Evolutionary conservation across 2,888 invertebrate genomes (phyloP).

Genomic region (Zootermopsis nevadensis): DNA sequence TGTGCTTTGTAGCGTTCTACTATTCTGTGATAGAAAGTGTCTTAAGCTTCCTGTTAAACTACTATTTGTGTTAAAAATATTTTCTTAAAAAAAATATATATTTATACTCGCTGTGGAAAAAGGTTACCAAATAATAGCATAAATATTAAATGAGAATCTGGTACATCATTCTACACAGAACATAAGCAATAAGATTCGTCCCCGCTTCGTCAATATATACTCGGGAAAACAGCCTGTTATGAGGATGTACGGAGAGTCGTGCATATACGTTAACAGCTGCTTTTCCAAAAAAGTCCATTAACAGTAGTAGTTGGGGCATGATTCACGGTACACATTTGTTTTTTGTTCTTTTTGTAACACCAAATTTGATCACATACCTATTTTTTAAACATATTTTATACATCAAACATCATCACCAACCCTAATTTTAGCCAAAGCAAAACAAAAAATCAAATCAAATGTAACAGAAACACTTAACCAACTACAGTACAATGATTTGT

Average conservation of each 20-base stretch:
- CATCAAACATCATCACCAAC: constrained; percentile 42
- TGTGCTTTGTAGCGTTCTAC: constrained; percentile 8
- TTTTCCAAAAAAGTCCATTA: constrained; percentile 29
- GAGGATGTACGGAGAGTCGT: constrained; percentile 21
- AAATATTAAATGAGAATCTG: constrained; percentile 25
- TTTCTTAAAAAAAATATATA: constrained; percentile 35
- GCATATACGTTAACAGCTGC: not conserved
- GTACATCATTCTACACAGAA: constrained; percentile 19
- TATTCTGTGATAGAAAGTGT: constrained; percentile 37
- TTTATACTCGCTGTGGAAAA: not conserved
- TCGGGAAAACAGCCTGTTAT: constrained; percentile 12
- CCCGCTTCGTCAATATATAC: not conserved
- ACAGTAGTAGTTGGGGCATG: constrained; percentile 6
- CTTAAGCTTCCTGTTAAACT: constrained; percentile 9
- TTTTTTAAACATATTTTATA: constrained; percentile 39
- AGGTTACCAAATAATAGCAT: not conserved
- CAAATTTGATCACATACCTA: constrained; percentile 39
- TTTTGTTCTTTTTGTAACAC: constrained; percentile 15
- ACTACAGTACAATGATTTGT: constrained; percentile 36
- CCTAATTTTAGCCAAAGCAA: constrained; percentile 40
- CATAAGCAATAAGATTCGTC: constrained; percentile 21
- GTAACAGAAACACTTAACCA: constrained; percentile 40
- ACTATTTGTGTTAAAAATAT: constrained; percentile 30
- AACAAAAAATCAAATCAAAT: not conserved
- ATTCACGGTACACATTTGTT: constrained; percentile 28